Conservation (phyloP, 2,888 invertebrate genomes). For the Drosophila anomelani region DNA sequence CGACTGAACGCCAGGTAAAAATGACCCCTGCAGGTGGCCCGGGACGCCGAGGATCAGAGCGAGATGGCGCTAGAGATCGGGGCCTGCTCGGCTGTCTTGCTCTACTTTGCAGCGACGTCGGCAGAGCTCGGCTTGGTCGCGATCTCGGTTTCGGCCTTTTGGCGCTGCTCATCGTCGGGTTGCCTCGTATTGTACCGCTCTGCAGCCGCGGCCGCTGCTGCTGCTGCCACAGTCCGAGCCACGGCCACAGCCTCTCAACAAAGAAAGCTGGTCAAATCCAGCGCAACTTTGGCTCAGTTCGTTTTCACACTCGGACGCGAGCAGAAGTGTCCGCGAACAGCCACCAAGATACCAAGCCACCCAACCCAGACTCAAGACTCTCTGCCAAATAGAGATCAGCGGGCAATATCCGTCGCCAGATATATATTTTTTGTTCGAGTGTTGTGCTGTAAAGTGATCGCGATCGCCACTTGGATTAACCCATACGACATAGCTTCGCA, state of each 20-base stretch:
- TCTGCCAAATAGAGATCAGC: background rate
- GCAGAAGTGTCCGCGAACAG: constrained; percentile 67
- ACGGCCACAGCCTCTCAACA: constrained; percentile 71
- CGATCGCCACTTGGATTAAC: constrained; percentile 25
- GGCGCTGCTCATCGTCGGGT: constrained; percentile 34
- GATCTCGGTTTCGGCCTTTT: constrained; percentile 36
- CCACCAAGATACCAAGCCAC: background rate
- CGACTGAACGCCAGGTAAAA: constrained; percentile 48
- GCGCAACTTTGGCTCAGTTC: constrained; percentile 81
- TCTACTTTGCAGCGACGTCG: constrained; percentile 46
- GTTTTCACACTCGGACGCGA: constrained; percentile 82
- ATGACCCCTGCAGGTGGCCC: constrained; percentile 28
- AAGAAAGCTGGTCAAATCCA: constrained; percentile 82
- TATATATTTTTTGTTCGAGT: constrained; percentile 34
- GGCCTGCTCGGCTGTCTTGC: constrained; percentile 6
- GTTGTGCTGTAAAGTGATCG: constrained; percentile 25
- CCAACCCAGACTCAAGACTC: background rate
- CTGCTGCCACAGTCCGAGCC: constrained; percentile 3
- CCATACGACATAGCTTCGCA: background rate
- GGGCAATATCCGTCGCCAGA: background rate
- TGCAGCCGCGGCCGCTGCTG: constrained; percentile 23
- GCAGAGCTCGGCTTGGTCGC: constrained; percentile 21
- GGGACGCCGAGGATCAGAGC: constrained; percentile 40
- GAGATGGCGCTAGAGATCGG: constrained; percentile 9
- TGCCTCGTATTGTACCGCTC: constrained; percentile 14